Base-by-base conservation (phyloP, 2,888 invertebrate species). In the Ashinkailepas kermadecensis region DNA sequence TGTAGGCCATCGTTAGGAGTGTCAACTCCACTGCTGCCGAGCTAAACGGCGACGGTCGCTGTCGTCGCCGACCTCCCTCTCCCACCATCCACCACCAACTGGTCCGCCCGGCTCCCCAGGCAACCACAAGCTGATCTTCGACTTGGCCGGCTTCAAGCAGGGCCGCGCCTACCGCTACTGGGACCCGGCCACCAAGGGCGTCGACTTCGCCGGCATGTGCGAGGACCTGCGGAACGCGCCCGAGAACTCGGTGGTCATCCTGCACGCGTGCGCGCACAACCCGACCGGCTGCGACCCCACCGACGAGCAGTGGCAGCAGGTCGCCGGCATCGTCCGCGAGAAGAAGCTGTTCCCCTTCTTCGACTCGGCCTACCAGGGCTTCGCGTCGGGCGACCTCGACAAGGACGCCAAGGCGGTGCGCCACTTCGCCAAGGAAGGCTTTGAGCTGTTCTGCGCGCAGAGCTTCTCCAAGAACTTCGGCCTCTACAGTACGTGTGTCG, bases 381-480 rank as follows among this genome's bases (percentile, higher is more conserved):
- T 99, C 89, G 97, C 98, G 11, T 94, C 95, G 62, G 99, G 99
- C 0, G 93, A 97, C 89, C 90, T 97, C 62, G 95, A 95, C 86
- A 90, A 91, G 83, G 99, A 99, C 90, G 96, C 97, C 79, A 94
- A 92, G 91, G 93, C 97, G 58, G 94, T 97, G 82, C 92, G 98
- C 78, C 93, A 94, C 88, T 98, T 99, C 89, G 94, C 93, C 6
- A 88, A 92, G 83, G 89, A 92, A 82, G 97, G 96, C 70, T 93
- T 98, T 87, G 99, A 99, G 88, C 89, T 98, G 81, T 89, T 99
- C 84, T 93, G 94, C 86, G 93, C 97, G 4, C 99, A 99, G 89
- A 97, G 97, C 18, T 99, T 97, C 89, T 98, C 99, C 81, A 99
- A 99, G 89, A 99, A 99, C 89, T 99, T 99, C 89, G 99, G 99